Base-by-base conservation (phyloP, 2,113 vertebrate species). In the Cettia cetti region DNA sequence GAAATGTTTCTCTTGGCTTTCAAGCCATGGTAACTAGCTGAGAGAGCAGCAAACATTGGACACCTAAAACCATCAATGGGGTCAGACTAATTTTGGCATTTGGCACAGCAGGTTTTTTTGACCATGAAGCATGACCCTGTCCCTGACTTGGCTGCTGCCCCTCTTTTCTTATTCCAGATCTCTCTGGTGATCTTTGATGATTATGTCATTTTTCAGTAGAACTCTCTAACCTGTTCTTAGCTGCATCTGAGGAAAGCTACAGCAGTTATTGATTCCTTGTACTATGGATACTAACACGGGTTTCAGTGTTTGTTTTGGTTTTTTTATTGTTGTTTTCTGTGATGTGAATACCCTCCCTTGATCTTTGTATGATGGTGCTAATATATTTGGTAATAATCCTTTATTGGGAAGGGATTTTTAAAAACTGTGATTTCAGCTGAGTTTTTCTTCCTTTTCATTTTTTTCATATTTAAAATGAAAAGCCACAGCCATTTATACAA, bases 291-390 rank as follows among this genome's bases (percentile, higher is more conserved):
- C 99, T 99, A 99, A 99, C 99, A 99, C 98, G 99, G 99, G 99
- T 99, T 99, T 99, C 98, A 98, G 97, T 99, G 98, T 98, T 95
- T 97, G 98, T 99, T 98, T 99, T 98, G 98, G 98, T 97, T 97
- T 97, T 98, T 97, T 97, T 96, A 94, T 97, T 98, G 96, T 97
- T 97, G 92, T 97, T 98, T 98, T 97, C 93, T 85, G 98, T 98
- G 98, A 98, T 98, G 98, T 99, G 98, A 98, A 98, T 96, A 97
- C 97, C 96, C 97, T 98, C 98, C 99, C 97, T 98, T 97, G 97
- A 98, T 98, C 98, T 98, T 98, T 98, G 98, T 99, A 99, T 97
- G 85, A 99, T 99, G 99, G 99, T 99, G 99, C 99, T 99, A 97
- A 98, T 98, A 98, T 98, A 99, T 99, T 99, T 99, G 98, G 99